A percentile compares a stretch with the other conserved stretches of the same genome.
These are phyloP conservation scores for Gallinago undulata DNA, from an alignment of 2,113 vertebrate species.

Conservation along the genomic window DNA sequence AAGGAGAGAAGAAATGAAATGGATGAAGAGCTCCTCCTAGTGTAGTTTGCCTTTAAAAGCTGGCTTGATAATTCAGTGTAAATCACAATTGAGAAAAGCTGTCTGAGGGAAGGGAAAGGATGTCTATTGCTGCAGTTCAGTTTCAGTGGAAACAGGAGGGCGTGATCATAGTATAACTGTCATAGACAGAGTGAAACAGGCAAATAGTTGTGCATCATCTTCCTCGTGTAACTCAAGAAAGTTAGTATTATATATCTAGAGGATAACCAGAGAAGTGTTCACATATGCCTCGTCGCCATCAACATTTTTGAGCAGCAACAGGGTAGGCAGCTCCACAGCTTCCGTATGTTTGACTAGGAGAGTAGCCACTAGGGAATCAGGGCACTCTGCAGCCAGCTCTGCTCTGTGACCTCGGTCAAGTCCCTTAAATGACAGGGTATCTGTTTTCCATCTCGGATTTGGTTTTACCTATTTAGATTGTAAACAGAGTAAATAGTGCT, in stretches of 20 bases:
- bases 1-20: neutral
- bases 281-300: neutral
- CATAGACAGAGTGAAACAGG: neutral
- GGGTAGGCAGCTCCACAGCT: neutral
- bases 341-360: neutral
- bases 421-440: neutral
- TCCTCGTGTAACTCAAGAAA: neutral
- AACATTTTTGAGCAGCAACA: neutral
- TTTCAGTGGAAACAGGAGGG: neutral
- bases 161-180: neutral
- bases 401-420: neutral
- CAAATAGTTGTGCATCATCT: neutral
- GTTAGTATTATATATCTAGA: neutral
- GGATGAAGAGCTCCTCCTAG: constrained; percentile 46
- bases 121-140: neutral
- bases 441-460: neutral
- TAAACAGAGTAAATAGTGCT: neutral
- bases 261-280: neutral
- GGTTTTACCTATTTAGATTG: neutral
- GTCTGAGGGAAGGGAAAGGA: neutral
- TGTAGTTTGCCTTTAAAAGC: neutral
- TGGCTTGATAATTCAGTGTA: neutral
- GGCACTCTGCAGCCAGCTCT: neutral
- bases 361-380: neutral
- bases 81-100: neutral